Conservation (phyloP, 2,888 invertebrate species). For the Papilio protenor region DNA sequence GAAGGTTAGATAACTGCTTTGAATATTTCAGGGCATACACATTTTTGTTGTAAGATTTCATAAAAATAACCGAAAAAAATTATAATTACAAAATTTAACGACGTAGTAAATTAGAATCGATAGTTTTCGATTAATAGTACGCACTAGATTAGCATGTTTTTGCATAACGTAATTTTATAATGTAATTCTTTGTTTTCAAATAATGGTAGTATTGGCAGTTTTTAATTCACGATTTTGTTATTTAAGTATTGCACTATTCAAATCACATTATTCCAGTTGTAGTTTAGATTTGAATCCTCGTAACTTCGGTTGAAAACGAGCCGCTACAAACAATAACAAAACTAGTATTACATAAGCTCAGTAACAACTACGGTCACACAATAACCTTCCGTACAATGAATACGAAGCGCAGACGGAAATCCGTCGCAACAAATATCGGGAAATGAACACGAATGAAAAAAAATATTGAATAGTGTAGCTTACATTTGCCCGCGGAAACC, state of each 20-base stretch:
- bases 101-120: no score
- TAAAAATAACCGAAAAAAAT: no score
- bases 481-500: conserved; percentile 55
- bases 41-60: neutral
- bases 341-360: conserved; percentile 37
- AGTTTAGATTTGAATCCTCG: neutral
- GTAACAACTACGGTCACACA: conserved; percentile 37
- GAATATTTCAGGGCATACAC: neutral
- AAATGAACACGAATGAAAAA: conserved; percentile 50
- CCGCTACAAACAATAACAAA: conserved; percentile 33
- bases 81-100: no score
- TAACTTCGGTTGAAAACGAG: conserved; percentile 17
- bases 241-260: neutral
- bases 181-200: no score
- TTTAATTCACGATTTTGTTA: no score
- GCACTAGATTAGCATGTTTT: no score
- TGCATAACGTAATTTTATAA: no score
- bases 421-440: conserved; percentile 55
- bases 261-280: neutral
- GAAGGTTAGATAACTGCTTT: neutral
- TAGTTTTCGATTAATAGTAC: no score
- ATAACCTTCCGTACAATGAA: conserved; percentile 43
- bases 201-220: no score
- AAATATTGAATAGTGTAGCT: conserved; percentile 49
- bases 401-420: conserved; percentile 51